phyloP scores from a whole-genome alignment of 2,888 invertebrate species.

The Ophion costatus region DNA sequence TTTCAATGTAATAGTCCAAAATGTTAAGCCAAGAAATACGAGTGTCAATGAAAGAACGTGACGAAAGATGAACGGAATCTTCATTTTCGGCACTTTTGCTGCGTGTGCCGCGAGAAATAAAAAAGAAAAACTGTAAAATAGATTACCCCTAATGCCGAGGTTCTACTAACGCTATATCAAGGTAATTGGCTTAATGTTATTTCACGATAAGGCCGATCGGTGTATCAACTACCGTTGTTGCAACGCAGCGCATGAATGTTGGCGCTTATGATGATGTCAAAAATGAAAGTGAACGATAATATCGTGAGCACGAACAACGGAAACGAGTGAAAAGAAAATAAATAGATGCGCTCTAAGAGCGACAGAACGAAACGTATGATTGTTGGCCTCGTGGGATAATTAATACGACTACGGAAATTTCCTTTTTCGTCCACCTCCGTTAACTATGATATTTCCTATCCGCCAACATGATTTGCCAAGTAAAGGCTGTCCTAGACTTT shows the following conservation, averaged over 20 bases:
- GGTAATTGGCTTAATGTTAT: constrained; percentile 51
- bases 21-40: not conserved
- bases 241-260: constrained; percentile 73
- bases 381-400: constrained; percentile 63
- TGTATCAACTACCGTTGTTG: constrained; percentile 64
- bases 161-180: constrained; percentile 46
- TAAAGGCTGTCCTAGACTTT: constrained; percentile 30
- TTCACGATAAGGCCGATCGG: constrained; percentile 36
- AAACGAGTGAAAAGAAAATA: constrained; percentile 58
- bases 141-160: constrained; percentile 45
- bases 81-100: too few relatives aligned
- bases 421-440: constrained; percentile 25
- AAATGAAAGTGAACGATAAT: constrained; percentile 48
- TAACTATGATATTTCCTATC: constrained; percentile 29
- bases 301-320: constrained; percentile 38
- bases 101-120: not conserved
- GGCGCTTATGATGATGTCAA: constrained; percentile 62
- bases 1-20: not conserved
- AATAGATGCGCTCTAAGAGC: constrained; percentile 37
- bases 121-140: not conserved
- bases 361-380: constrained; percentile 56
- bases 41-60: not conserved
- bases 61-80: not conserved
- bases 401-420: constrained; percentile 40
- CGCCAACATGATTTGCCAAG: constrained; percentile 13